Evolutionary conservation across 2,113 vertebrate genomes (phyloP), one percentile per base, ranked within the genome.

Genomic region (Clarias batrachus): DNA sequence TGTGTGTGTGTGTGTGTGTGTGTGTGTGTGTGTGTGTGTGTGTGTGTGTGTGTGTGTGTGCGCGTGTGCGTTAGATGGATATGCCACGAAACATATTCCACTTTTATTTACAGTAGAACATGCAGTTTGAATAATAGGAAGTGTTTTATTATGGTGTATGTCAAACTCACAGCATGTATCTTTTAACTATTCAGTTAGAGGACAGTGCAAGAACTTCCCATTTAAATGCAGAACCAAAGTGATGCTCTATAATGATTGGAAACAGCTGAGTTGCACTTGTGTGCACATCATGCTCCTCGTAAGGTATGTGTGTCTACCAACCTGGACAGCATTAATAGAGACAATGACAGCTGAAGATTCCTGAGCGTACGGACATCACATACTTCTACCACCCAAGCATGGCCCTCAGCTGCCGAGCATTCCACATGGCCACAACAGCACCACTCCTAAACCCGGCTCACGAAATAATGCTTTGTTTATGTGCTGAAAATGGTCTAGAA

Each of bases 301-400:
- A 12, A 33, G 30, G 59, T 70, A 23, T 54, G 41, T 10, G 14
- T n/a, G 60, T 21, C 21, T 41, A 9, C 48, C 37, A 62, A 60
- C 54, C 70, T 63, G 71, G 82, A 81, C 79, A 79, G 37, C 83
- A 87, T 84, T 70, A 87, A 78, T 85, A 83, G 86, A 88, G 89
- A 89, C 87, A 91, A 86, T 91, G 91, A 91, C 90, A 91, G 88
- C 91, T 92, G 87, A 79, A 79, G 83, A 68, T 88, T 88, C 84
- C 87, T 83, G 48, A 80, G 66, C 33, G 56, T 77, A 73, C 78
- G 78, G 71, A 81, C 82, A 83, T 63, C 30, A 85, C 74, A 84
- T 82, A 65, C 74, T 71, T 83, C 52, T 65, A 87, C 85, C 84
- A 74, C 60, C 87, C 80, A 74, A 81, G 68, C 82, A 81, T 82